phyloP scores from a whole-genome alignment of 2,888 invertebrate genomes.

The Tryphoninae sp. region DNA sequence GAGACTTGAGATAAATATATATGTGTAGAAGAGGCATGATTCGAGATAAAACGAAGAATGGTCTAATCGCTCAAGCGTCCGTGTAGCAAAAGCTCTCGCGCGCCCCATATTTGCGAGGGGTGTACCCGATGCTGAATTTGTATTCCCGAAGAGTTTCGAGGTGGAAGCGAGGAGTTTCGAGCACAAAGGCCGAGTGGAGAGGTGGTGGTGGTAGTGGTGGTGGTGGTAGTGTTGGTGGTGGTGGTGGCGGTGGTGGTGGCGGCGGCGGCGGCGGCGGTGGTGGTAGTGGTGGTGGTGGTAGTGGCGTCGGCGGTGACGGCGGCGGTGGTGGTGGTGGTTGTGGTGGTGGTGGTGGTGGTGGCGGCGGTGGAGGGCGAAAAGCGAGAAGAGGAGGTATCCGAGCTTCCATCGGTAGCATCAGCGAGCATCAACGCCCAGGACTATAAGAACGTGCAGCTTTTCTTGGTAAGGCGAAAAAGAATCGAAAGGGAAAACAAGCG shows the following conservation, averaged over 20 bases:
- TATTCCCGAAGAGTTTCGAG: constrained; percentile 33
- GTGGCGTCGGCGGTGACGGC: neutral
- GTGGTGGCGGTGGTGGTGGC: neutral
- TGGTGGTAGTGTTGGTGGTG: neutral
- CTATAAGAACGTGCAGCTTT: neutral
- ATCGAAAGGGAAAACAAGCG: constrained; percentile 54
- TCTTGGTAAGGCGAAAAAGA: constrained; percentile 46
- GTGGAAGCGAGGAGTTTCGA: constrained; percentile 16
- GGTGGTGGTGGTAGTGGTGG: constrained; percentile 1
- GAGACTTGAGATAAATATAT: neutral
- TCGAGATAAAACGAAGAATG: neutral
- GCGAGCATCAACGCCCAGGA: constrained; percentile 19
- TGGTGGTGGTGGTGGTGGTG: constrained; percentile 5
- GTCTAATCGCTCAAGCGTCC: constrained; percentile 33
- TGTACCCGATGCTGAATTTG: constrained; percentile 40
- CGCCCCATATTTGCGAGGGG: constrained; percentile 5
- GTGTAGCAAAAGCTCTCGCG: constrained; percentile 3
- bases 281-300: neutral
- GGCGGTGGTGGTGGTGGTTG: neutral
- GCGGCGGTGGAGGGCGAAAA: neutral
- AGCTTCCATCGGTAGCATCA: constrained; percentile 14
- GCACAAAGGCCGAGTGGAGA: constrained; percentile 24
- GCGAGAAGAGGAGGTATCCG: neutral
- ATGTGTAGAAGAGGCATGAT: constrained; percentile 1
- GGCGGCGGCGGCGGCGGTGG: neutral